These are phyloP conservation scores for Papilio polyxenes DNA, from an alignment of 1,140 invertebrate species.

Conservation along the genomic window DNA sequence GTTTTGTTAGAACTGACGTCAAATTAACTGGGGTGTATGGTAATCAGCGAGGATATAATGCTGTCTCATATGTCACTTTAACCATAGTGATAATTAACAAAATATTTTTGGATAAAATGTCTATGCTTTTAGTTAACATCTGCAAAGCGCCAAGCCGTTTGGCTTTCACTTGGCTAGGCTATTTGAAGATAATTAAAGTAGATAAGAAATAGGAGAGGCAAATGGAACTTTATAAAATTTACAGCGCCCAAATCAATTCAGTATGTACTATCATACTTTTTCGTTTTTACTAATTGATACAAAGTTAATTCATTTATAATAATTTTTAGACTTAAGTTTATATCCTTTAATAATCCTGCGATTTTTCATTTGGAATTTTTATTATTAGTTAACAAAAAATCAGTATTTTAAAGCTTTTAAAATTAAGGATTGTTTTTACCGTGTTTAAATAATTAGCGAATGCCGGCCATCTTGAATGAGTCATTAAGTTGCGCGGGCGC, in stretches of 20 bases:
- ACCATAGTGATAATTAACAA: neutral
- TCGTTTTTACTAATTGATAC: neutral
- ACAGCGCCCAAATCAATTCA: no score
- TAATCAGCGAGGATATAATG: neutral
- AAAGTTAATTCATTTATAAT: neutral
- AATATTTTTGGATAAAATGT: neutral
- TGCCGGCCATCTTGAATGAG: slow-evolving; percentile 53
- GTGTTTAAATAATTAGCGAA: slow-evolving; percentile 48
- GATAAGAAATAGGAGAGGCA: no score
- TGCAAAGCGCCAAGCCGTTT: neutral
- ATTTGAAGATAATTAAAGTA: no score
- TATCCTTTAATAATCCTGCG: neutral
- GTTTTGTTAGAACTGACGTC: slow-evolving; percentile 8
- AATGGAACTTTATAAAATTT: no score
- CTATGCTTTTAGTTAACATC: neutral
- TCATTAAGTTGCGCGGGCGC: slow-evolving; percentile 48
- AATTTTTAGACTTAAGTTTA: no score
- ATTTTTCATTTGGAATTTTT: neutral
- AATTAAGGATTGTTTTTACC: slow-evolving; percentile 1
- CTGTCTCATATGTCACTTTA: neutral
- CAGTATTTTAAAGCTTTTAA: neutral
- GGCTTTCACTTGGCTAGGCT: neutral
- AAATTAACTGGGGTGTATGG: slow-evolving; percentile 3
- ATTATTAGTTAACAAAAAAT: neutral
- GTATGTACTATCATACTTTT: neutral